Percentiles rank a stretch among this genome's conserved stretches.
Evolutionary conservation across 1,140 invertebrate species (phyloP).

Genomic region (Ceratina calcarata): DNA sequence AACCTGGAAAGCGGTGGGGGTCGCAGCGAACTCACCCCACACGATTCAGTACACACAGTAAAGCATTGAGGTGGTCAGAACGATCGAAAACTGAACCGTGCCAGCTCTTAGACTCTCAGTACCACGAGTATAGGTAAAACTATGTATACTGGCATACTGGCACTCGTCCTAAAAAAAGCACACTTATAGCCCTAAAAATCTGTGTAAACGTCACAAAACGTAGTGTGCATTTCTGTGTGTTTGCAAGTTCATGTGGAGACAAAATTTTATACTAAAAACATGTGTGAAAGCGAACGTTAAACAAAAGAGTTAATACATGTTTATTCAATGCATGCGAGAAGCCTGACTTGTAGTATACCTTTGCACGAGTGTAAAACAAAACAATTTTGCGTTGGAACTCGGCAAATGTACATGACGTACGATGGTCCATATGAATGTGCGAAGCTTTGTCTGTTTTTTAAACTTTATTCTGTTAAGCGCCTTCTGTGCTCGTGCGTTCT

Average conservation of each 20-base stretch:
- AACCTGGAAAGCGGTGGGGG: too few species aligned
- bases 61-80: too few species aligned
- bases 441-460: constrained; percentile 58
- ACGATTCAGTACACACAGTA: too few species aligned
- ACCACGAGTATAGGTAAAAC: not conserved
- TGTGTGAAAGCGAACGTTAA: constrained; percentile 15
- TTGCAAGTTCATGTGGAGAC: not conserved
- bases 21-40: too few species aligned
- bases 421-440: constrained; percentile 70
- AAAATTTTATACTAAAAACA: constrained; percentile 38
- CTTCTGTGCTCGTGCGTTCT: constrained; percentile 31
- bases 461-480: constrained; percentile 44
- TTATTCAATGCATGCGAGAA: constrained; percentile 42
- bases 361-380: constrained; percentile 45
- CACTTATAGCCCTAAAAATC: constrained; percentile 16
- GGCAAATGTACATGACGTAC: constrained; percentile 73
- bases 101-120: too few species aligned
- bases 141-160: not conserved
- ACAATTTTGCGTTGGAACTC: constrained; percentile 41
- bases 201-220: constrained; percentile 15
- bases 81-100: too few species aligned
- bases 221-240: constrained; percentile 20
- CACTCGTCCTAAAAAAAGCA: constrained; percentile 33
- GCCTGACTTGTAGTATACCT: constrained; percentile 48
- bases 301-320: not conserved